A percentile compares a stretch with the other conserved stretches of the same genome.
Conservation (phyloP, 2,888 invertebrate species). For the Dyspetes luteomarginatus region DNA sequence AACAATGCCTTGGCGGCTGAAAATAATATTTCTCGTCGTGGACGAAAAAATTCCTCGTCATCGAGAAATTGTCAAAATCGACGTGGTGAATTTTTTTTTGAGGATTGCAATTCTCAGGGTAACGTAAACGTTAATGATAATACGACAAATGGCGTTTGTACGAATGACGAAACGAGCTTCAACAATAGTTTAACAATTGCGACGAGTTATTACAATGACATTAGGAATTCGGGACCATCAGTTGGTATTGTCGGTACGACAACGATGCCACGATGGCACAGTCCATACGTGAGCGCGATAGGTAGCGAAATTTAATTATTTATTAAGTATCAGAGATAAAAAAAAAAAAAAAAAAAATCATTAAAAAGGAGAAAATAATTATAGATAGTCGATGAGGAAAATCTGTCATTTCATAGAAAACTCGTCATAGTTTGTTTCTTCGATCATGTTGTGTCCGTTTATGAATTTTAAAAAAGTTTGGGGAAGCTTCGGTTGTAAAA, state of each 20-base stretch:
- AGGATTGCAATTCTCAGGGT: conserved; percentile 48
- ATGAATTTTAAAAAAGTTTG: no score
- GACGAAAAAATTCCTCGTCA: neutral
- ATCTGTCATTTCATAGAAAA: no score
- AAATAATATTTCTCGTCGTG: neutral
- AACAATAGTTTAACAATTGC: conserved; percentile 42
- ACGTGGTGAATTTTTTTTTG: conserved; percentile 25
- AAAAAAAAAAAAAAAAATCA: neutral
- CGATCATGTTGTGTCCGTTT: no score
- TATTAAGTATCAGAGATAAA: neutral
- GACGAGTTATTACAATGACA: conserved; percentile 71
- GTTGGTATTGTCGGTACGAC: conserved; percentile 61
- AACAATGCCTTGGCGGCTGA: conserved; percentile 28
- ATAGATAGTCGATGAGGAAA: conserved; percentile 6
- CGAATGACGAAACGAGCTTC: conserved; percentile 41
- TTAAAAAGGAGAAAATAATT: neutral
- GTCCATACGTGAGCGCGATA: conserved; percentile 80
- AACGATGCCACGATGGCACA: conserved; percentile 79
- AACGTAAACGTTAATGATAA: conserved; percentile 38
- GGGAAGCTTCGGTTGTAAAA: neutral
- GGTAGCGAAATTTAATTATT: conserved; percentile 80
- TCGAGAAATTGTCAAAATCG: conserved; percentile 40
- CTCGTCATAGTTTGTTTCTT: no score
- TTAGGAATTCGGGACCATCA: conserved; percentile 68
- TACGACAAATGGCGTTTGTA: conserved; percentile 28